A percentile compares a stretch with the other conserved stretches of the same genome.
Evolutionary conservation across 2,888 invertebrate species (phyloP).

Genomic region (Drosophila pseudotakahashii): DNA sequence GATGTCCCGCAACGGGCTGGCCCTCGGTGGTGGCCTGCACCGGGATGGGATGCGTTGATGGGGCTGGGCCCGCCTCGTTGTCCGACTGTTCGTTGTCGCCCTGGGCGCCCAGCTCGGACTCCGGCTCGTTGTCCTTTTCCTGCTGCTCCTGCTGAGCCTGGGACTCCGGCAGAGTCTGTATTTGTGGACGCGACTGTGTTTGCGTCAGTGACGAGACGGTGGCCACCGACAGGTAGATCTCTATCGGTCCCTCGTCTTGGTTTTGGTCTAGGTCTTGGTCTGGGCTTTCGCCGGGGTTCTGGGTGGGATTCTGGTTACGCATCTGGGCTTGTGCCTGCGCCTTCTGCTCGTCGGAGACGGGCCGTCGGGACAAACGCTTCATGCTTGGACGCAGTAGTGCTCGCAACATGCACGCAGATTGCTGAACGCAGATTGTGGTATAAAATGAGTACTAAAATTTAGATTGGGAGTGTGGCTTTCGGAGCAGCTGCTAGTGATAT

Average conservation of each 20-base stretch:
- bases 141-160: not conserved
- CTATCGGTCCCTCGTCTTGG: not conserved
- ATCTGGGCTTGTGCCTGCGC: not conserved
- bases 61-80: not conserved
- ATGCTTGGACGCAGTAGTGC: not conserved
- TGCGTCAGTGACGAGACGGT: not conserved
- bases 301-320: not conserved
- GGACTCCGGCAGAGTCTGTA: not conserved
- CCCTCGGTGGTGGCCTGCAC: not conserved
- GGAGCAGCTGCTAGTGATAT: too few relatives aligned
- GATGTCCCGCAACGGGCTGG: not conserved
- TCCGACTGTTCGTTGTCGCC: slow-evolving; percentile 1
- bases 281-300: too few relatives aligned
- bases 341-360: slow-evolving; percentile 17
- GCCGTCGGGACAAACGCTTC: slow-evolving; percentile 8
- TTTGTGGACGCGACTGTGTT: not conserved
- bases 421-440: too few relatives aligned
- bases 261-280: too few relatives aligned
- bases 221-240: slow-evolving; percentile 1
- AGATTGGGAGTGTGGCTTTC: too few relatives aligned
- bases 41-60: not conserved
- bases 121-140: not conserved
- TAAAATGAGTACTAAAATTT: too few relatives aligned
- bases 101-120: not conserved
- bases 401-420: not conserved